Evolutionary conservation across 2,888 invertebrate species (phyloP), one percentile per base, ranked within the genome.

Genomic region (Calameuta filiformis): DNA sequence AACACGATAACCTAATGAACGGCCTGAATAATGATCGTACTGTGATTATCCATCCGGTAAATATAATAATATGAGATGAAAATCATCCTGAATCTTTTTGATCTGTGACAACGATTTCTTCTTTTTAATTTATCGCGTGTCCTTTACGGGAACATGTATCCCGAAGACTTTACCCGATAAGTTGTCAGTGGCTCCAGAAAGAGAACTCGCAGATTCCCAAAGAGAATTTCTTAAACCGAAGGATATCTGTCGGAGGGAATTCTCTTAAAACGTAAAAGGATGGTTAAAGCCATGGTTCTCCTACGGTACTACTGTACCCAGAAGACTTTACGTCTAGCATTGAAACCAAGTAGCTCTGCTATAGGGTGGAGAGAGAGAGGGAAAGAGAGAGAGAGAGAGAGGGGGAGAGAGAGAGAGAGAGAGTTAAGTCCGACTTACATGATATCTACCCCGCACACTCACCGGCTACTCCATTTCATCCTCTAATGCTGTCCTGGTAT

Each of bases 381-480:
- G 76, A 81, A 77, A 81, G 78, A 73, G 82, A 86, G 86, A 80
- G 76, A 78, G 73, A 69, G 12, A 76, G 76, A 80, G 76, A 78
- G 71, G 40, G 12, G 73, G 76, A 80, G 76, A 80, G 76, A 78
- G 73, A 68, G 12, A 76, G 76, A 80, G 76, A 81, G 78, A 73
- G 82, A 86, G 86, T 88, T 90, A 90, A 90, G 89, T 89, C 88
- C 88, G 89, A 88, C 90, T 91, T 91, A 91, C 90, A 90, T 89
- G 90, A 90, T 91, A 91, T 91, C 91, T 90, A 84, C 85, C 77
- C 86, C 81, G 88, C 88, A 88, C 90, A 89, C 89, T 90, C 89
- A 80, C 85, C 84, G 82, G 84, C 82, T 83, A 87, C 86, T 88
- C 87, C 85, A 87, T 89, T 89, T 87, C 83, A 81, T 84, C 80